Conservation (phyloP, 2,888 invertebrate species). For the Actias luna region DNA sequence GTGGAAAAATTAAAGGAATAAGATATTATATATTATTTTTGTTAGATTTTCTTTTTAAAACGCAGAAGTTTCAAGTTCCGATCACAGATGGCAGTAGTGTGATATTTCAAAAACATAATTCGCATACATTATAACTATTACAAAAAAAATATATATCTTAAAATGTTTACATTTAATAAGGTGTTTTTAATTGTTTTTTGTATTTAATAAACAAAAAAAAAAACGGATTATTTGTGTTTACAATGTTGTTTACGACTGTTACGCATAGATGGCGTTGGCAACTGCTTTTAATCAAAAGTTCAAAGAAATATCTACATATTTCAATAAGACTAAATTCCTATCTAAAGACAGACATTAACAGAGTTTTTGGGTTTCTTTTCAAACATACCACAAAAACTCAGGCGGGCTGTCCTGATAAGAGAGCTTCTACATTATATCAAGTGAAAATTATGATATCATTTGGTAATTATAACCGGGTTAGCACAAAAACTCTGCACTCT, state of each 20-base stretch:
- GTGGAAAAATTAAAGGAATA: no score
- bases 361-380: no score
- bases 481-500: no score
- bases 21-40: no score
- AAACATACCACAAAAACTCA: no score
- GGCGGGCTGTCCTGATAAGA: no score
- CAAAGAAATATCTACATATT: background rate
- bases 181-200: background rate
- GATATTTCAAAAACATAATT: background rate
- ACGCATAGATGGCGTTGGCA: background rate
- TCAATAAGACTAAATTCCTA: background rate
- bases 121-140: background rate
- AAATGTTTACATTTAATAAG: background rate
- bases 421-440: no score
- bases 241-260: background rate
- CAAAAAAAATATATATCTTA: background rate
- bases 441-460: no score
- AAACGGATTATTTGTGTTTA: background rate
- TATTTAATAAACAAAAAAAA: background rate
- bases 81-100: background rate
- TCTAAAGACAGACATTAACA: background rate
- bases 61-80: background rate
- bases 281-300: no score
- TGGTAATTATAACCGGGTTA: no score
- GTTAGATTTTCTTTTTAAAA: no score